Evolutionary conservation across 2,797 vertebrate genomes (phyloP).

Genomic region (Oceanodroma leucorhoa): DNA sequence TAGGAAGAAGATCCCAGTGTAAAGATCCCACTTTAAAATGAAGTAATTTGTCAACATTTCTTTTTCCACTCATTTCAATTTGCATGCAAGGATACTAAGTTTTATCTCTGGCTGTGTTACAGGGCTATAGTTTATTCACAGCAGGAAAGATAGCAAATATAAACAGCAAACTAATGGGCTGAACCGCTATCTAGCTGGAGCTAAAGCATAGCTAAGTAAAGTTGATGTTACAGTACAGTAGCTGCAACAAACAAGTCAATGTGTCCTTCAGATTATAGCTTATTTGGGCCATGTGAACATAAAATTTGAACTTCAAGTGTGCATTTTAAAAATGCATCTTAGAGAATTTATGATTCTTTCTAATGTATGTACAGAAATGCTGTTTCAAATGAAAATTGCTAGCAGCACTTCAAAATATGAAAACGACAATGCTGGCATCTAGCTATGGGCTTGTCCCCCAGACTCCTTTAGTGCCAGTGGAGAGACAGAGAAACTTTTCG

Average conservation of each 20-base stretch:
- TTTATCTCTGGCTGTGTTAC: conserved; percentile 39
- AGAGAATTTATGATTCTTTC: neutral
- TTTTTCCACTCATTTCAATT: conserved; percentile 24
- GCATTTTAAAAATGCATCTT: neutral
- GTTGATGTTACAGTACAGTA: conserved; percentile 13
- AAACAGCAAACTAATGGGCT: conserved; percentile 55
- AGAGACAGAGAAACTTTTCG: neutral
- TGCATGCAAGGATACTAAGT: conserved; percentile 10
- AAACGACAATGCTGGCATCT: neutral
- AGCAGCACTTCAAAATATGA: neutral
- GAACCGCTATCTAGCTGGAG: conserved; percentile 2
- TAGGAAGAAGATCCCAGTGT: neutral
- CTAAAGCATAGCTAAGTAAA: conserved; percentile 6
- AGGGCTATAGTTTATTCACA: conserved; percentile 47
- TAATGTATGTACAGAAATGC: neutral
- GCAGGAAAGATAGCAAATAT: conserved; percentile 44
- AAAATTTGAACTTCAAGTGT: neutral
- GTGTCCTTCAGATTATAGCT: neutral
- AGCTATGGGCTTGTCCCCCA: neutral
- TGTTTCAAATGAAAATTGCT: neutral
- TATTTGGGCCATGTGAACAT: neutral
- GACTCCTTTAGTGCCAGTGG: neutral
- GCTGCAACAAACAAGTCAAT: conserved; percentile 1
- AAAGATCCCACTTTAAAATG: conserved; percentile 9
- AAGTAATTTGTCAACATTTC: conserved; percentile 37